Conservation (phyloP, 2,888 invertebrate species). For the Scaptomyza caliginosa region DNA sequence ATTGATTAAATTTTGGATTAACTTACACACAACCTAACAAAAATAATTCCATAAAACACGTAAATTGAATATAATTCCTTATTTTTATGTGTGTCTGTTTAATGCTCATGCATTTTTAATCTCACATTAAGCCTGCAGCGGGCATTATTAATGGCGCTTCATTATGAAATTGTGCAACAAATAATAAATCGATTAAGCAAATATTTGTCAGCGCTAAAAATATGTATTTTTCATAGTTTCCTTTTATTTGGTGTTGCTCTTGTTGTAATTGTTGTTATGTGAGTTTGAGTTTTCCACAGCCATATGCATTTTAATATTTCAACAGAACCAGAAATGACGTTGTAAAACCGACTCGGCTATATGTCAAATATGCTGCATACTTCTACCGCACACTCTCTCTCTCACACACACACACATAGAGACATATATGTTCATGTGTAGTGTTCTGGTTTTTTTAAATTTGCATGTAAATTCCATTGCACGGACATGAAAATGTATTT, state of each 20-base stretch:
- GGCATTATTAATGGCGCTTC: slow-evolving; percentile 73
- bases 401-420: slow-evolving; percentile 8
- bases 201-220: slow-evolving; percentile 74
- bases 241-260: slow-evolving; percentile 18
- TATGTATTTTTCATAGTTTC: slow-evolving; percentile 61
- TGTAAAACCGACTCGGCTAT: slow-evolving; percentile 79
- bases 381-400: slow-evolving; percentile 19
- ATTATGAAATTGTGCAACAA: slow-evolving; percentile 75
- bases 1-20: not conserved
- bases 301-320: slow-evolving; percentile 73
- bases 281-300: slow-evolving; percentile 29
- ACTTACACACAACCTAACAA: not conserved
- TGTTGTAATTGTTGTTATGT: slow-evolving; percentile 1
- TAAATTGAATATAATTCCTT: not conserved
- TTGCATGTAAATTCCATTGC: slow-evolving; percentile 77
- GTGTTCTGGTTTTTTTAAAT: slow-evolving; percentile 67
- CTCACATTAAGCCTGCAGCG: slow-evolving; percentile 33
- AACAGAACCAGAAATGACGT: slow-evolving; percentile 79
- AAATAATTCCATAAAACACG: not conserved
- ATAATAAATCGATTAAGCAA: slow-evolving; percentile 79
- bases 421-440: not conserved
- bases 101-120: slow-evolving; percentile 42
- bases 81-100: not conserved
- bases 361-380: slow-evolving; percentile 71
- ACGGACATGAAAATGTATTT: slow-evolving; percentile 72